Evolutionary conservation across 2,797 vertebrate species (phyloP).

Genomic region (Bradypus variegatus): DNA sequence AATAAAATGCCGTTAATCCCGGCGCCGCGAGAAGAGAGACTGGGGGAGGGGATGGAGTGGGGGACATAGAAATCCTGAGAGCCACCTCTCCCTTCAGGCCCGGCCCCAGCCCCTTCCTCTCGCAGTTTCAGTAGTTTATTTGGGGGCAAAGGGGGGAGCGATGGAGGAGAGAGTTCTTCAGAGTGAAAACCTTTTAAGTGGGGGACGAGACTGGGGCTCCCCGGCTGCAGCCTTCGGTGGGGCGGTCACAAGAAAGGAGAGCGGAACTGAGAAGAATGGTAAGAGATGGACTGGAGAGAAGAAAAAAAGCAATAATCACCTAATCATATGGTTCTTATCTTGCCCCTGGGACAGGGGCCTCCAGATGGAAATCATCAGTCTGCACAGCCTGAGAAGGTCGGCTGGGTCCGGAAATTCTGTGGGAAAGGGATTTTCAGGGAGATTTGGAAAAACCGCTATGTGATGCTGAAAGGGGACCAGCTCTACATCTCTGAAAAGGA

Average conservation of each 20-base stretch:
- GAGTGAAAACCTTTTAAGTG: background rate
- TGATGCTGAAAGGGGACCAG: constrained; percentile 88
- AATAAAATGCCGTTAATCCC: background rate
- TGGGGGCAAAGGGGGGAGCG: background rate
- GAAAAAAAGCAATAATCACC: background rate
- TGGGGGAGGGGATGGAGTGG: background rate
- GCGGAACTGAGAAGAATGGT: background rate
- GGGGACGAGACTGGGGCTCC: background rate
- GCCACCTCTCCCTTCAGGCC: background rate
- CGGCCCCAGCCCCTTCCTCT: background rate
- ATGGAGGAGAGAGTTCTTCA: background rate
- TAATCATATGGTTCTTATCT: background rate
- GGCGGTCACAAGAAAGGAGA: background rate
- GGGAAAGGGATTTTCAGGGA: constrained; percentile 94
- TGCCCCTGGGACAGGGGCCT: constrained; percentile 74
- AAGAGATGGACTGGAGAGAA: background rate
- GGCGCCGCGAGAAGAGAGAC: background rate
- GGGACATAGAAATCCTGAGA: background rate
- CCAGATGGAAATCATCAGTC: constrained; percentile 79
- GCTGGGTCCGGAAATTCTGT: constrained; percentile 95
- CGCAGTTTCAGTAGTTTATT: background rate
- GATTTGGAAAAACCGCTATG: constrained; percentile 95
- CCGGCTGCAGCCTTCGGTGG: background rate
- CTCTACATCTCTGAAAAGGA: constrained; percentile 93
- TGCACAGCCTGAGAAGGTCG: constrained; percentile 82